These are phyloP conservation scores for Oreohelix idahoensis DNA, from an alignment of 1,140 invertebrate species.

Conservation along the genomic window DNA sequence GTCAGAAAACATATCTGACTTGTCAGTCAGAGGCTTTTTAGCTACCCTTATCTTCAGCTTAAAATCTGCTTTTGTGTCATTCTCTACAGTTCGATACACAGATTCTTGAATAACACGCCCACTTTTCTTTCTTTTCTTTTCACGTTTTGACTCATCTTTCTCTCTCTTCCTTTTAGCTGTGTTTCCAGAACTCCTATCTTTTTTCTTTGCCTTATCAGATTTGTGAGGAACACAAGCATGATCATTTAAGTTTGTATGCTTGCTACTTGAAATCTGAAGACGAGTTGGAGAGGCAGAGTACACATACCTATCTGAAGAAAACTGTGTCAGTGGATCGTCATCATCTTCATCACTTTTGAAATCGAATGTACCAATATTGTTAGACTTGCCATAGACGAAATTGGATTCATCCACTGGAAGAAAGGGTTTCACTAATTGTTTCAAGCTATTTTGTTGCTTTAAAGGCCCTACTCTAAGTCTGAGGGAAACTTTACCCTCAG, in stretches of 20 bases:
- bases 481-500: conserved; percentile 34
- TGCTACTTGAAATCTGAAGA: conserved; percentile 57
- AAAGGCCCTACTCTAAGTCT: conserved; percentile 32
- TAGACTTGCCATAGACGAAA: conserved; percentile 30
- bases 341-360: conserved; percentile 63
- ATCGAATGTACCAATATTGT: conserved; percentile 55
- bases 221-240: conserved; percentile 44
- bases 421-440: conserved; percentile 7
- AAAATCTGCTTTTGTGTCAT: conserved; percentile 51
- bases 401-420: conserved; percentile 4
- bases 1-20: conserved; percentile 27
- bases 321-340: conserved; percentile 21
- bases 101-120: conserved; percentile 50
- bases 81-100: conserved; percentile 56
- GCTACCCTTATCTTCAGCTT: conserved; percentile 59
- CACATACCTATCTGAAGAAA: conserved; percentile 44
- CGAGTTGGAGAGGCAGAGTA: conserved; percentile 58
- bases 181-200: conserved; percentile 58
- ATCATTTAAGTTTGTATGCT: conserved; percentile 41
- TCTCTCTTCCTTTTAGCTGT: conserved; percentile 62
- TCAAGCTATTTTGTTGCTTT: conserved; percentile 33
- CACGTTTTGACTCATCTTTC: conserved; percentile 63
- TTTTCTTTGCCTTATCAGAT: conserved; percentile 61
- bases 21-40: conserved; percentile 39
- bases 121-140: conserved; percentile 61